Percentiles rank a stretch among this genome's conserved stretches.
Conservation (phyloP, 2,113 vertebrate species). For the Malurus alboscapulatus region DNA sequence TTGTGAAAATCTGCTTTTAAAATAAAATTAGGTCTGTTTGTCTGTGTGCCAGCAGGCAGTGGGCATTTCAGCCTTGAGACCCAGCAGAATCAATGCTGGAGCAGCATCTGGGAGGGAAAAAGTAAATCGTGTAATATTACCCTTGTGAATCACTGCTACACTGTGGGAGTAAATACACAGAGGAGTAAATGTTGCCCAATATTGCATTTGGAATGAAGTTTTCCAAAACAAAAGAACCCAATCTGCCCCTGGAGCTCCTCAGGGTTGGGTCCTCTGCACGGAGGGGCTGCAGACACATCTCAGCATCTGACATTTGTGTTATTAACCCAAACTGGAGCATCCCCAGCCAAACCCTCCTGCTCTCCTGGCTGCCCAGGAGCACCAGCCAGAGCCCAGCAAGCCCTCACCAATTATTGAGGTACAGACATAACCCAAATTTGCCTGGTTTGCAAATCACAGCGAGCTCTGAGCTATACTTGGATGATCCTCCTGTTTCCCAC, state of each 20-base stretch:
- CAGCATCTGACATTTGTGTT: not conserved
- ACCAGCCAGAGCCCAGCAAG: not conserved
- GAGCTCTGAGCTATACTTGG: not conserved
- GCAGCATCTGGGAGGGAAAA: not conserved
- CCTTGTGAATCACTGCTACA: not conserved
- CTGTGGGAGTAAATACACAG: not conserved
- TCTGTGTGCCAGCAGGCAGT: not conserved
- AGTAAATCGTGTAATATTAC: not conserved
- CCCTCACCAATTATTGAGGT: not conserved
- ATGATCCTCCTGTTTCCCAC: slow-evolving; percentile 20
- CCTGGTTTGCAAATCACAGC: not conserved
- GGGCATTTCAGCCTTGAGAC: not conserved
- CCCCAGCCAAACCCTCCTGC: not conserved
- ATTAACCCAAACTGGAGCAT: not conserved
- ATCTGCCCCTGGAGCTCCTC: not conserved
- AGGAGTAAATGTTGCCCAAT: not conserved
- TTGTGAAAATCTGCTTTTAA: not conserved
- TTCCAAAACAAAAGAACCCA: not conserved
- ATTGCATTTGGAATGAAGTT: not conserved
- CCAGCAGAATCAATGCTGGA: not conserved
- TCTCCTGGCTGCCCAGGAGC: not conserved
- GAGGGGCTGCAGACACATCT: rapidly evolving
- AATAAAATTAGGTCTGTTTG: not conserved
- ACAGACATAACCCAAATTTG: not conserved
- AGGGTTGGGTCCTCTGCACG: not conserved